Base-by-base conservation (phyloP, 2,113 vertebrate species). In the Baryphthengus martii region DNA sequence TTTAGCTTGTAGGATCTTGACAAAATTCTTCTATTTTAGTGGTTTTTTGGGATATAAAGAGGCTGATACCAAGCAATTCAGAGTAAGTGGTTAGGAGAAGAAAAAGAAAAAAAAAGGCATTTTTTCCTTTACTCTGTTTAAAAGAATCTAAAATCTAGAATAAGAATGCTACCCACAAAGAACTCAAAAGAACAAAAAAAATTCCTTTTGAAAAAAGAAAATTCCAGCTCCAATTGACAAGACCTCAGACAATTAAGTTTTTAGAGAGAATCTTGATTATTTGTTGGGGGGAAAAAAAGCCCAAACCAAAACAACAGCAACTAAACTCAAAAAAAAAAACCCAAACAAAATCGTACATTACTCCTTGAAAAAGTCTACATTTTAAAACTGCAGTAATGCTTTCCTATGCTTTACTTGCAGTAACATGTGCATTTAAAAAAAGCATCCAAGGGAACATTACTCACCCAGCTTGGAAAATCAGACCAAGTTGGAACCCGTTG, bases 401-500 rank as follows among this genome's bases (percentile, higher is more conserved):
- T 50, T 50, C 49, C 25, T 74, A 2, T 33, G 18, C 29, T 58
- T 56, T 56, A 29, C 11, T 67, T 67, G 35, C 21, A 56, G 31
- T 28, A 55, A 6, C 2, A 3, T 1, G 19, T 45, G 53, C 5
- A 53, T 47, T 71, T 50, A n/a, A 65, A 42, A 21, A 17, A 17
- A n/a, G 8, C 26, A 52, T 40, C 61, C 11, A 39, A 82, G 47
- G 55, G 35, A 59, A 29, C 17, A 63, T 20, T 96, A 99, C 99
- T 99, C 85, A 99, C 13, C 26, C 99, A 99, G 98, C 98, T 99
- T 45, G 99, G 99, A 96, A 99, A 99, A 90, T 99, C 98, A 65
- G 99, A 99, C 99, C 99, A 99, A 21, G 99, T 99, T 16, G 99
- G 99, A 91, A 99, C 99, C 29, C 99, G 97, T 49, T 99, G 99